Conservation (phyloP, 2,888 invertebrate species). For the Cerastoderma edule region DNA sequence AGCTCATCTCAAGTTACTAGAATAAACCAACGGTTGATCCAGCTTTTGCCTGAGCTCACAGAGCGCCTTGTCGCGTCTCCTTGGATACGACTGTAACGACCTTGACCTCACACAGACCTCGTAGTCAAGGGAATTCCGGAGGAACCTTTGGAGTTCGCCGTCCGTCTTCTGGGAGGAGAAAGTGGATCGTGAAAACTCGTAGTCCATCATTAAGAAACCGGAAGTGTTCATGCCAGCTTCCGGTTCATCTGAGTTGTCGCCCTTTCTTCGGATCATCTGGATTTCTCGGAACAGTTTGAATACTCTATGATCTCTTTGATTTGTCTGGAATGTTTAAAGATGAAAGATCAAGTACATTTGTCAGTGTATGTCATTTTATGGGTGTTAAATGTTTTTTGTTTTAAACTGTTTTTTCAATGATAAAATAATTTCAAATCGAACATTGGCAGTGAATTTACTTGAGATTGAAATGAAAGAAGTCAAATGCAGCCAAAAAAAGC, state of each 20-base stretch:
- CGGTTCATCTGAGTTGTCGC: not conserved
- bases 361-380: too few relatives aligned
- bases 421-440: too few relatives aligned
- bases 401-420: too few relatives aligned
- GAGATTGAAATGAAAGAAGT: too few relatives aligned
- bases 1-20: constrained; percentile 9
- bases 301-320: constrained; percentile 41
- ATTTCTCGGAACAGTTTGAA: constrained; percentile 38
- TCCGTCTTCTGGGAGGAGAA: constrained; percentile 20
- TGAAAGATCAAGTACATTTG: too few relatives aligned
- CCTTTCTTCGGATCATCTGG: constrained; percentile 26
- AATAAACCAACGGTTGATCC: not conserved
- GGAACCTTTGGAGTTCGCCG: constrained; percentile 32
- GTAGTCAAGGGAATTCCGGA: constrained; percentile 34
- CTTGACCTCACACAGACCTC: constrained; percentile 38
- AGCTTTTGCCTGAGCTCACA: constrained; percentile 25
- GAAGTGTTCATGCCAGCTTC: not conserved
- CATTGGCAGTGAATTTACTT: too few relatives aligned
- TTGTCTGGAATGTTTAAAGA: constrained; percentile 32
- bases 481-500: too few relatives aligned
- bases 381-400: too few relatives aligned
- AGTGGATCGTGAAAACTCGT: not conserved
- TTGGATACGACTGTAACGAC: constrained; percentile 20
- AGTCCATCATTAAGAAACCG: constrained; percentile 41
- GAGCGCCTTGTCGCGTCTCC: constrained; percentile 32